Percentiles rank a stretch among this genome's conserved stretches.
Conservation (phyloP, 2,888 invertebrate species). For the Netelia fuscicornis region DNA sequence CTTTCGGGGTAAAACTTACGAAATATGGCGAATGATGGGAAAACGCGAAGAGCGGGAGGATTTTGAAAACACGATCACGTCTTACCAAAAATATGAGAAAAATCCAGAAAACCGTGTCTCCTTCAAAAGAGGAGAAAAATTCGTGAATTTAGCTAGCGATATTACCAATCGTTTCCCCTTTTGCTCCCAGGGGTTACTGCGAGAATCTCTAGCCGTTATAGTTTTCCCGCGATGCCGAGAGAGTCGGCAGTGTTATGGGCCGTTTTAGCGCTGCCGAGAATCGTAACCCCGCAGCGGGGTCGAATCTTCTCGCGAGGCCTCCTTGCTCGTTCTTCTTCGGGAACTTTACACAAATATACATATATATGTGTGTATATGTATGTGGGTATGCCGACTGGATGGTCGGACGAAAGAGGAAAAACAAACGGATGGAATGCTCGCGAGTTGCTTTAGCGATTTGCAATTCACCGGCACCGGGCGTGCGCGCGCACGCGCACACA, state of each 20-base stretch:
- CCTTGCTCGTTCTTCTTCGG: conserved; percentile 32
- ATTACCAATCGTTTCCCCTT: neutral
- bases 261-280: conserved; percentile 59
- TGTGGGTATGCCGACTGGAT: conserved; percentile 3
- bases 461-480: conserved; percentile 69
- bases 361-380: neutral
- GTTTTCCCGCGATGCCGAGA: conserved; percentile 19
- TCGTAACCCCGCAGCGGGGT: conserved; percentile 67
- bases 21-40: neutral
- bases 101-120: neutral
- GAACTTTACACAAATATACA: conserved; percentile 16
- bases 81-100: too few species aligned
- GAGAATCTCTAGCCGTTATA: conserved; percentile 10
- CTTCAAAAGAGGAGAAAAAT: conserved; percentile 17
- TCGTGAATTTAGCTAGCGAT: conserved; percentile 15
- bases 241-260: conserved; percentile 17
- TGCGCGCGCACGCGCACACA: neutral
- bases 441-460: conserved; percentile 69
- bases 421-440: conserved; percentile 67
- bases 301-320: conserved; percentile 52
- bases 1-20: neutral
- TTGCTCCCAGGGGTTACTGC: neutral
- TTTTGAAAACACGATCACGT: too few species aligned
- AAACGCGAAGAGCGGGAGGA: too few species aligned
- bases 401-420: conserved; percentile 60